Evolutionary conservation across 2,888 invertebrate genomes (phyloP), one percentile per base, ranked within the genome.

Genomic region (Coelinius sp.): DNA sequence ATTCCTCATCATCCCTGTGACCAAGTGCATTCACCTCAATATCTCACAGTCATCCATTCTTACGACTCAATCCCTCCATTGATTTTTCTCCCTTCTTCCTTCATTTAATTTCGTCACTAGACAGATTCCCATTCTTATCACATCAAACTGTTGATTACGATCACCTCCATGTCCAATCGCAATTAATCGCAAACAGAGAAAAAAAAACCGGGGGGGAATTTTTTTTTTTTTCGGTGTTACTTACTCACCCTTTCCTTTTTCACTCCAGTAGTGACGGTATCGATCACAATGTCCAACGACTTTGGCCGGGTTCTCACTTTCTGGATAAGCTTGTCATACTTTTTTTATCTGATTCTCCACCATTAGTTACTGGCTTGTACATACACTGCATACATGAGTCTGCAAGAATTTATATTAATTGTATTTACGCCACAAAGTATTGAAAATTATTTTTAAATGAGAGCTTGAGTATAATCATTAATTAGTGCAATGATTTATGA

Each of bases 231-330:
- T n/a, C 14, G 14, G 25, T 25, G 52, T 53, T n/a, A n/a, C 53
- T 53, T 12, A n/a, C 53, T 53, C 25, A 53, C 27, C 12, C 25
- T 17, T 31, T n/a, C 31, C 31, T 14, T 35, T 35, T 35, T 17
- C 35, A 59, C 59, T 59, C 10, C 59, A 17, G 35, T 35, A 31
- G 31, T 35, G 14, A 10, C 59, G 59, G 31, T 59, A 59, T 59
- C 59, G 59, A 59, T 59, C 31, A 59, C 59, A 17, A 10, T 59
- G 59, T 59, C 27, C 56, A 56, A 59, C 59, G 27, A 56, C 27
- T 14, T 56, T 56, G 59, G 59, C 59, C 59, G 59, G 59, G 59
- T 59, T 59, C 35, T 25, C 31, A 17, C 20, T 59, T 3, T 31
- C 17, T 31, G 35, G 27, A 59, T 59, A 35, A 59, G 31, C 22